phyloP scores from a whole-genome alignment of 2,888 invertebrate genomes.

The Eurois occulta region DNA sequence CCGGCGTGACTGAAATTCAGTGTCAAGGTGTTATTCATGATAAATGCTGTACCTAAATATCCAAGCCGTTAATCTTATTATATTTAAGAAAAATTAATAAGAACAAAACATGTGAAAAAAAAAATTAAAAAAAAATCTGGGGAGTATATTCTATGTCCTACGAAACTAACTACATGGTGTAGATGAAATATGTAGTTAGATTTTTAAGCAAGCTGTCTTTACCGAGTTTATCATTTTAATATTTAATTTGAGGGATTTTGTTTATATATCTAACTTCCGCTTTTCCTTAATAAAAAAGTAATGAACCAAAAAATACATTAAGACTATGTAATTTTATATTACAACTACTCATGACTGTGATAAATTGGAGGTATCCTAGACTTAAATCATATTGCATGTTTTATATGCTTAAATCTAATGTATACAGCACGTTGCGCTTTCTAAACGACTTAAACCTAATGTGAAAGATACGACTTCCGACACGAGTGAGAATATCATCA shows the following conservation, averaged over 20 bases:
- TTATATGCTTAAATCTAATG: background rate
- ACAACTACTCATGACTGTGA: background rate
- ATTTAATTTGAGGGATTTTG: background rate
- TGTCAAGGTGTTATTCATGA: background rate
- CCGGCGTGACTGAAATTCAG: background rate
- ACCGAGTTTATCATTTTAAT: background rate
- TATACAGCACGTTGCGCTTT: background rate
- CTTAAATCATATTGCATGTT: background rate
- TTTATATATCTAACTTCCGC: background rate
- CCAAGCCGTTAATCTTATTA: background rate
- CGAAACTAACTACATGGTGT: constrained; percentile 8
- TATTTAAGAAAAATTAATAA: background rate
- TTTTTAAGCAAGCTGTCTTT: constrained; percentile 42
- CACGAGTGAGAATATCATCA: constrained; percentile 39
- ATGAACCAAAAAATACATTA: background rate
- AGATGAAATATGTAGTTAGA: background rate
- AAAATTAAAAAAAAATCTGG: background rate
- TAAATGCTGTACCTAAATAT: background rate
- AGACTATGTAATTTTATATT: background rate
- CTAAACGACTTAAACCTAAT: background rate
- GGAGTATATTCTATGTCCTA: background rate
- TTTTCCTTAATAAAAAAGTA: background rate
- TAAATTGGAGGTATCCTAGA: background rate
- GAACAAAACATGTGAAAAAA: background rate
- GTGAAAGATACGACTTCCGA: constrained; percentile 20